Evolutionary conservation across 2,113 vertebrate species (phyloP), one percentile per base, ranked within the genome.

Genomic region (Empidonax alnorum): DNA sequence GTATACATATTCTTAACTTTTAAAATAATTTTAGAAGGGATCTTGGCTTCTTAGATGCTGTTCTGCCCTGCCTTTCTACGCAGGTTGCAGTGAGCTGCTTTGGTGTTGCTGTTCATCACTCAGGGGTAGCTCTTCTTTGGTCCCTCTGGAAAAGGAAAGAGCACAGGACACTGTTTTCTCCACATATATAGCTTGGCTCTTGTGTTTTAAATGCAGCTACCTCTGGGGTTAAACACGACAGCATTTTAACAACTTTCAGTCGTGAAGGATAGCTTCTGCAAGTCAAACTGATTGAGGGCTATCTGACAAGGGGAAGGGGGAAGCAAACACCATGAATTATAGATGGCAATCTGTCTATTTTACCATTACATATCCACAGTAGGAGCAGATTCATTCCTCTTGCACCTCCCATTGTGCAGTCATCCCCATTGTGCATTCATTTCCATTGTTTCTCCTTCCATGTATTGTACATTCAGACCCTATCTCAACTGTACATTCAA

Each of bases 241-340:
- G 73, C 33, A 86, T 93, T 93, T 92, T 78, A 93, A 78, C 85
- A 93, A 50, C 35, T 83, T 93, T 84, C 88, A 68, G 61, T 67
- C 6, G 3, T 81, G 83, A 94, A 84, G 67, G 69, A 93, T 91
- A 92, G 52, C 59, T 93, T 82, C 82, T 83, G 68, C 65, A 88
- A 93, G 85, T 86, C 93, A 92, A 52, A 93, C 90, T 93, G 94
- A 95, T 90, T 92, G 95, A 96, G 79, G 94, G 76, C 92, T 96
- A 93, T 93, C 86, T 93, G 92, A 92, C 85, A 93, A 84, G 61
- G 56, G 92, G 83, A 94, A 93, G 61, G 65, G 77, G 85, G 90
- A 94, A 84, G 56, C 22, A 95, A 97, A 92, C 85, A 81, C 88
- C 61, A 80, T 96, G 92, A 95, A 96, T 95, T 96, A 95, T 92